A percentile compares a stretch with the other conserved stretches of the same genome.
These are phyloP conservation scores for Myripristis jacobus DNA, from an alignment of 2,797 vertebrate genomes.

Conservation along the genomic window DNA sequence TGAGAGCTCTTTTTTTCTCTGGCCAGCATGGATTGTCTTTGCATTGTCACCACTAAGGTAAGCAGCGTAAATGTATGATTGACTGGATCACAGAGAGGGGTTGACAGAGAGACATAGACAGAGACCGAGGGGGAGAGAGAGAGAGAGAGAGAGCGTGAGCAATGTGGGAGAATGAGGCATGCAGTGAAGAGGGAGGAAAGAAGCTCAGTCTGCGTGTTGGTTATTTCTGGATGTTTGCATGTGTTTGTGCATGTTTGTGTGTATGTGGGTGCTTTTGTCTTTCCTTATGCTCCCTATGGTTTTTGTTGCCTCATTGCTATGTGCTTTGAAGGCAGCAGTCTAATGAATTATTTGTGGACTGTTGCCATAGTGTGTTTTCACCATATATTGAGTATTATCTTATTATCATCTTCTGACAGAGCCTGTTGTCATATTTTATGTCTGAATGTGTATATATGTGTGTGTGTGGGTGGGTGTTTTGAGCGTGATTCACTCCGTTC, in stretches of 20 bases:
- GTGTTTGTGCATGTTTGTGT: constrained; percentile 15
- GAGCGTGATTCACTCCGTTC: constrained; percentile 13
- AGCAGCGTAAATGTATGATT: constrained; percentile 65
- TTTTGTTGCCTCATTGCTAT: background rate
- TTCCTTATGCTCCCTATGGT: background rate
- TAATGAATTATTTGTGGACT: background rate
- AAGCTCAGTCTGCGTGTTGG: constrained; percentile 35
- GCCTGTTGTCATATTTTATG: background rate
- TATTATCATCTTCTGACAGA: background rate
- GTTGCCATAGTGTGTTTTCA: background rate
- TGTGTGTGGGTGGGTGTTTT: constrained; percentile 11
- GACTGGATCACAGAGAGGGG: constrained; percentile 51
- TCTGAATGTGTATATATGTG: constrained; percentile 8
- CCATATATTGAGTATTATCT: background rate
- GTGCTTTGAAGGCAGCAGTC: constrained; percentile 6
- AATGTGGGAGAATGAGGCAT: constrained; percentile 46
- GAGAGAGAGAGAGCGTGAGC: constrained; percentile 31
- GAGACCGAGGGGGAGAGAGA: background rate
- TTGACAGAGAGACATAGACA: too few relatives aligned
- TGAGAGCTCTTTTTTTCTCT: constrained; percentile 79
- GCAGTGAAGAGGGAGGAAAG: constrained; percentile 44
- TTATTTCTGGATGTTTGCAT: constrained; percentile 35
- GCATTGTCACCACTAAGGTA: constrained; percentile 99
- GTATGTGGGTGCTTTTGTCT: constrained; percentile 21
- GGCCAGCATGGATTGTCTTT: constrained; percentile 95